Base-by-base conservation (phyloP, 2,888 invertebrate genomes). In the Strigamia crassipes region DNA sequence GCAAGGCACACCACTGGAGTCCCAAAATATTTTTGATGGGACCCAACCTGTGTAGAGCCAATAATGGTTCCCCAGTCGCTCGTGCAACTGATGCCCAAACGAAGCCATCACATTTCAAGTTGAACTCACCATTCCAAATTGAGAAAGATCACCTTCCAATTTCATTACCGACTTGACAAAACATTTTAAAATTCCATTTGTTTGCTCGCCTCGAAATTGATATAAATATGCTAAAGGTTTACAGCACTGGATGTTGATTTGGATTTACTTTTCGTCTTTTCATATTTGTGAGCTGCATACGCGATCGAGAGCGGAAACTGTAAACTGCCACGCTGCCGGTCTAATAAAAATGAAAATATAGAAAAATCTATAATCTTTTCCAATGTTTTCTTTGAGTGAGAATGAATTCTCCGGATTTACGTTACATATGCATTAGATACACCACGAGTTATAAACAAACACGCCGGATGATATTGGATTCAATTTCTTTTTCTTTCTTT, bases 1-100 rank as follows among this genome's bases (percentile, higher is more conserved):
- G 51, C n/a, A 51, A 51, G 51, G 51, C 51, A 51, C 51, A 51
- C 51, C 51, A 51, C 51, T 9, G 51, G 51, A 51, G 51, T 51
- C 51, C 51, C 51, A 51, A 51, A 51, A 51, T 51, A 51, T 51
- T 51, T 51, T 51, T 51, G 51, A 51, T 51, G 51, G 51, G 51
- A 51, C 51, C 51, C 51, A 51, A 51, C 51, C 51, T 51, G 51
- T 51, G 51, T 51, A 51, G 51, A 51, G 51, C 51, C 51, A 51
- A 51, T 51, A 51, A 51, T 51, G 51, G 13, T 51, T 51, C 51
- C 51, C 51, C 51, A 51, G 51, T 10, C 51, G 51, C 15, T 51
- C 51, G 51, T 51, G 51, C 51, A 51, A 51, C 51, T 51, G 51
- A 51, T 51, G 51, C 51, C 51, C 51, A 51, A 51, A 51, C 51